Percentiles rank a stretch among this genome's conserved stretches.
Evolutionary conservation across 2,888 invertebrate species (phyloP).

Genomic region (Ochropleura plecta): DNA sequence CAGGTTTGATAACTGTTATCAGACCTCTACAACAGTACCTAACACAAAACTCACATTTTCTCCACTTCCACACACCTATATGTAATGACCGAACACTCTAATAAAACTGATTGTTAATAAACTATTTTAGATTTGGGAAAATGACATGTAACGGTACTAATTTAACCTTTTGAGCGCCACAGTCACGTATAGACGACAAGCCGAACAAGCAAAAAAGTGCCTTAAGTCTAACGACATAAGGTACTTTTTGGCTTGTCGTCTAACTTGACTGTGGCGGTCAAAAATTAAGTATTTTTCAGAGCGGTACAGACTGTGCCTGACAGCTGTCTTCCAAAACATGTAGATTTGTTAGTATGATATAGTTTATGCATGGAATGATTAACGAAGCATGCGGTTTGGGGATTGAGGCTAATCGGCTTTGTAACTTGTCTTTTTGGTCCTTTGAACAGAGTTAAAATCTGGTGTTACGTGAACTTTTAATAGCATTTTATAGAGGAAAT

Average conservation of each 20-base stretch:
- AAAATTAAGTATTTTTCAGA: constrained; percentile 87
- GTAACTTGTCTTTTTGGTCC: constrained; percentile 19
- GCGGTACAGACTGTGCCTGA: constrained; percentile 89
- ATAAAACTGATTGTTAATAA: constrained; percentile 32
- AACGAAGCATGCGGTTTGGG: constrained; percentile 56
- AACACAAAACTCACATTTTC: background rate
- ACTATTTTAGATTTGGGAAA: constrained; percentile 46
- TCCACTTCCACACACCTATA: constrained; percentile 30
- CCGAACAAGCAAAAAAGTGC: too few relatives aligned
- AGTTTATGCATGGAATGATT: constrained; percentile 81
- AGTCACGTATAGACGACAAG: too few relatives aligned
- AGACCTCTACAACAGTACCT: background rate
- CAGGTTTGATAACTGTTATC: too few relatives aligned
- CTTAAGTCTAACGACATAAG: too few relatives aligned
- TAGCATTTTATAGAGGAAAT: too few relatives aligned
- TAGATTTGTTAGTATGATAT: constrained; percentile 90
- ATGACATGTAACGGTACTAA: constrained; percentile 68
- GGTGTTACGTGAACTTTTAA: too few relatives aligned
- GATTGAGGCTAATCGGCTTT: constrained; percentile 60
- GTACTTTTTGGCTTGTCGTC: too few relatives aligned
- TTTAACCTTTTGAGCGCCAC: too few relatives aligned
- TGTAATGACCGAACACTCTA: constrained; percentile 56
- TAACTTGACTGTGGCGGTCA: too few relatives aligned
- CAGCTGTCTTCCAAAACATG: constrained; percentile 90
- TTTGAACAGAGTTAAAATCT: constrained; percentile 24